Evolutionary conservation across 1,140 invertebrate species (phyloP), one percentile per base, ranked within the genome.

Genomic region (Zaprionus ornatus): DNA sequence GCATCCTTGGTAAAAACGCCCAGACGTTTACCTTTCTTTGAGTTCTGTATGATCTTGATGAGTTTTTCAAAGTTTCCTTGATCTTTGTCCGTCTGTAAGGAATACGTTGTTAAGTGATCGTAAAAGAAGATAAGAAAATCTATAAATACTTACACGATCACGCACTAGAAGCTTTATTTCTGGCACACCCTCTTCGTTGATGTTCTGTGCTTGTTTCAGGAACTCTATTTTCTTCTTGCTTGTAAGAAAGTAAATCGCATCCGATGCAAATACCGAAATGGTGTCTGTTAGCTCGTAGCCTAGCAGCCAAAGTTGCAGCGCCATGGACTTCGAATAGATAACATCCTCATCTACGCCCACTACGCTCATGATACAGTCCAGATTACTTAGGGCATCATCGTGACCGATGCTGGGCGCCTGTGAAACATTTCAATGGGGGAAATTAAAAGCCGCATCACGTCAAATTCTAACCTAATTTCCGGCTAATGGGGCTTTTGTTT

Each of bases 141-240:
- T 4, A 12, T 5, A n/a, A 19, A 15, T 48, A 90, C 94, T 94
- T 94, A 98, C 98, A 93, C 98, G 97, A 91, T 99, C 98, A 91
- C 99, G 95, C 4, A 97, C 95, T 32, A 99, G 93, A n/a, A 99
- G 94, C 93, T 97, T 98, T 1, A 99, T 95, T 48, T 96, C 94
- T 23, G 99, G 97, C 48, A 98, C 93, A 70, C 96, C 95, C 87
- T 98, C 98, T 76, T 97, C 96, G 93, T 97, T 98, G 12, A 95
- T 95, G 82, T 95, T 96, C 91, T 99, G 98, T n/a, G 99, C 95
- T 87, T 98, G 96, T 79, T 97, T 95, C 9, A 99, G 93, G 93
- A 99, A 99, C 80, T 99, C 98, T 67, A 99, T 98, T 93, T 99
- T 99, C 93, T 99, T 99, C 92, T 99, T 99, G 91, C 98, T 99